Base-by-base conservation (phyloP, 2,113 vertebrate species). In the Xiphophorus hellerii region DNA sequence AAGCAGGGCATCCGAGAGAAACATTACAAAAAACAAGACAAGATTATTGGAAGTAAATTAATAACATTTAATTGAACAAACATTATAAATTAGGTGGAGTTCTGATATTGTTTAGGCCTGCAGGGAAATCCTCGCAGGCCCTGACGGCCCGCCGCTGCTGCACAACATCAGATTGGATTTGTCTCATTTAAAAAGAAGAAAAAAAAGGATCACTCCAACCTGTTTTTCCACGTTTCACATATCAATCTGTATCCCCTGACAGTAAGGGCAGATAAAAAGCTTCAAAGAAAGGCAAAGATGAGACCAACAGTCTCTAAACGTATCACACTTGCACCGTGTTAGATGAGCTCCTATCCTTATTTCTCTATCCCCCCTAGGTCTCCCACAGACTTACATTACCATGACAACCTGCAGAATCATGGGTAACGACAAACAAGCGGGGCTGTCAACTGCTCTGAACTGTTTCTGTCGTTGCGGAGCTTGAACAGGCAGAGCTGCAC, bases 401-500 rank as follows among this genome's bases (percentile, higher is more conserved):
- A 89, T 90, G 85, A 87, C 89, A 89, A 89, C 89, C 64, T 72
- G 2, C 61, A 83, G 76, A 82, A 87, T 82, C 74, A 69, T 76
- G 81, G 84, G 74, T 84, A 86, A 89, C 0, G 68, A 84, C 81
- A 87, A 89, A 88, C 76, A 87, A 77, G 77, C 77, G 30, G 79
- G 8, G 35, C 78, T 54, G 81, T 84, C 74, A 74, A 69, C 60
- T 14, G 71, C 62, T 77, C 80, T 66, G 64, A 73, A 84, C 64
- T 67, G 71, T 71, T 58, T 79, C 13, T 13, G 66, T 66, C 76
- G 39, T 64, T 74, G 62, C n/a, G 51, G 72, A 78, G 69, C 69
- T 37, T 39, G 61, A 67, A 63, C 42, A 27, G 65, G 64, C 60
- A 42, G 35, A 12, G 31, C 60, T 48, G 51, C 12, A 71, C 61